phyloP scores from a whole-genome alignment of 2,113 vertebrate species.

The Rhinolophus sinicus region DNA sequence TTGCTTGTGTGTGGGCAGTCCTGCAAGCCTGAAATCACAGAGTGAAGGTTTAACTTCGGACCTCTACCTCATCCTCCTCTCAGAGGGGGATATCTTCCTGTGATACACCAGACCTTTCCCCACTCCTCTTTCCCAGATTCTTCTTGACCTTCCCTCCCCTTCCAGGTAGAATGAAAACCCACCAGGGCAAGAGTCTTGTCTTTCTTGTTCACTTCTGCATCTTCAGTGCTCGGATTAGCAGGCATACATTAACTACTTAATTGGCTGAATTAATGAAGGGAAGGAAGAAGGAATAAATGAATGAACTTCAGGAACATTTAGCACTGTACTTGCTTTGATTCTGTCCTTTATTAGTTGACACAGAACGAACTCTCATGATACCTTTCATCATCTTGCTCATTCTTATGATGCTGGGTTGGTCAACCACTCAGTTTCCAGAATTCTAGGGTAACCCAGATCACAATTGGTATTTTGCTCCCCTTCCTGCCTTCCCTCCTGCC shows the following conservation, averaged over 20 bases:
- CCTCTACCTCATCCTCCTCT: no score
- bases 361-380: neutral
- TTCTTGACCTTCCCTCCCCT: no score
- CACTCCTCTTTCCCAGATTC: no score
- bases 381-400: neutral
- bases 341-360: neutral
- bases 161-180: neutral
- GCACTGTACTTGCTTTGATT: neutral
- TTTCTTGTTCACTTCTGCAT: no score
- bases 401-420: neutral
- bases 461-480: neutral
- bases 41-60: no score
- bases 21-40: no score
- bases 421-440: constrained; percentile 5
- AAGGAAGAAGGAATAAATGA: neutral
- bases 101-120: no score
- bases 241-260: neutral
- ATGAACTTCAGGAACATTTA: neutral
- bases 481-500: no score
- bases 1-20: no score
- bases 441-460: neutral
- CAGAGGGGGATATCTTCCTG: no score
- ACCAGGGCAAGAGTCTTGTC: neutral
- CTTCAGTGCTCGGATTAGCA: neutral
- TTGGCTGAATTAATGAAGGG: neutral